A percentile compares a stretch with the other conserved stretches of the same genome.
Conservation (phyloP, 2,888 invertebrate genomes). For the Caenorhabditis sp. region DNA sequence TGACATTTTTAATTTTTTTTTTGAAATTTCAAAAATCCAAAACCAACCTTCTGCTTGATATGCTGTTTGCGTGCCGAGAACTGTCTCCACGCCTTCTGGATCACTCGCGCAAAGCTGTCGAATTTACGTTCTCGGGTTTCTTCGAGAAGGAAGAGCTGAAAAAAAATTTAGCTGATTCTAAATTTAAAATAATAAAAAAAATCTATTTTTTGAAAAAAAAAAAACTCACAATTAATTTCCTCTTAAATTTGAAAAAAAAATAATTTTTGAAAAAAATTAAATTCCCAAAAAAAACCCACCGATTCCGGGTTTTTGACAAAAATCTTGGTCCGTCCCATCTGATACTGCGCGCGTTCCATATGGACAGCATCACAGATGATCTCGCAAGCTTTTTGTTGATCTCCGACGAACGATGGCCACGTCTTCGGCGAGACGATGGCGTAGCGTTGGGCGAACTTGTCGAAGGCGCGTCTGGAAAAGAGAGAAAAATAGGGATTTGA, state of each 20-base stretch:
- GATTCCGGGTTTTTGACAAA: constrained; percentile 88
- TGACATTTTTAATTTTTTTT: too few relatives aligned
- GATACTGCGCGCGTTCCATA: constrained; percentile 87
- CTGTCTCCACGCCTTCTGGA: constrained; percentile 88
- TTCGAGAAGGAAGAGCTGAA: constrained; percentile 88
- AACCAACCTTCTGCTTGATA: constrained; percentile 85
- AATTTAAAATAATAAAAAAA: neutral
- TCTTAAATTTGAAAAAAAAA: neutral
- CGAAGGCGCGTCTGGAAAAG: constrained; percentile 75
- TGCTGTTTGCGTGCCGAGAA: constrained; percentile 87
- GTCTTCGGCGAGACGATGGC: constrained; percentile 87
- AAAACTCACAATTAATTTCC: neutral
- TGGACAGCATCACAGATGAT: constrained; percentile 86
- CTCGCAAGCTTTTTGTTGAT: constrained; percentile 85
- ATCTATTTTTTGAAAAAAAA: neutral
- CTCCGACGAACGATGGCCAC: constrained; percentile 86
- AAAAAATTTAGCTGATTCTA: too few relatives aligned
- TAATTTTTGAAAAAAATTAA: constrained; percentile 4
- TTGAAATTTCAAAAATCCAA: neutral
- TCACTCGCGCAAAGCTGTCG: constrained; percentile 87
- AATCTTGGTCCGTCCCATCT: constrained; percentile 87
- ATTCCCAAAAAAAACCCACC: constrained; percentile 83
- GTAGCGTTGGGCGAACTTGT: constrained; percentile 85
- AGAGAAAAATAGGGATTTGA: neutral
- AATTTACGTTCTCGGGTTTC: constrained; percentile 88